A percentile compares a stretch with the other conserved stretches of the same genome.
phyloP scores from a whole-genome alignment of 2,797 vertebrate species.

The Parambassis ranga region DNA sequence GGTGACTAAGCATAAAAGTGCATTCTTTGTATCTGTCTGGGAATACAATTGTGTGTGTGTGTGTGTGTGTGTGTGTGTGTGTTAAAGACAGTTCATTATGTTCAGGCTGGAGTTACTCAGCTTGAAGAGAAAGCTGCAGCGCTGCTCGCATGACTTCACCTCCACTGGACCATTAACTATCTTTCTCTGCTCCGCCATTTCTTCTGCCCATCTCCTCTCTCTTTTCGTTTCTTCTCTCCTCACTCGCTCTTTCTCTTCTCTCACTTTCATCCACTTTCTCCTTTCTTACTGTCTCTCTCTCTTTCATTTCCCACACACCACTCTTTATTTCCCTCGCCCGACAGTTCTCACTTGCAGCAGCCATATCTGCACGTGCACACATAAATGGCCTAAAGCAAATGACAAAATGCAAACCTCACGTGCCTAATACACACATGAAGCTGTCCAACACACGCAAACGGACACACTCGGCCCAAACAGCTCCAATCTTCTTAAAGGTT shows the following conservation, averaged over 20 bases:
- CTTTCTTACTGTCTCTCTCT: neutral
- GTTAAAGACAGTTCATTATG: constrained; percentile 47
- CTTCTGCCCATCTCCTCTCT: neutral
- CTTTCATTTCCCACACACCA: constrained; percentile 4
- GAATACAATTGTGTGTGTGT: neutral
- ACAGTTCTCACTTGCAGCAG: constrained; percentile 18
- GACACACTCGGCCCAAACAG: constrained; percentile 27
- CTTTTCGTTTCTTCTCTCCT: neutral
- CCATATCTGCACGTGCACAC: constrained; percentile 52
- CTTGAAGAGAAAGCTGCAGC: constrained; percentile 59
- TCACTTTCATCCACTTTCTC: neutral
- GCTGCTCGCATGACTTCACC: constrained; percentile 57
- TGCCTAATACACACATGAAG: constrained; percentile 45
- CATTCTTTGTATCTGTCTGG: neutral
- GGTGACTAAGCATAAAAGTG: too few relatives aligned
- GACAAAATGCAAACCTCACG: constrained; percentile 59
- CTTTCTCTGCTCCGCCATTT: constrained; percentile 23
- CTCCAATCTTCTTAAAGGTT: constrained; percentile 79
- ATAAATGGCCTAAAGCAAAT: constrained; percentile 50
- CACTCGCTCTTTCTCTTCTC: neutral
- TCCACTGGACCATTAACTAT: constrained; percentile 51
- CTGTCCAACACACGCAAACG: constrained; percentile 10
- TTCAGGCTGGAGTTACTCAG: constrained; percentile 37
- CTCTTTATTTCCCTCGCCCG: neutral
- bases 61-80: constrained; percentile 30